A percentile compares a stretch with the other conserved stretches of the same genome.
These are phyloP conservation scores for Piprites chloris DNA, from an alignment of 2,113 vertebrate genomes.

Conservation along the genomic window DNA sequence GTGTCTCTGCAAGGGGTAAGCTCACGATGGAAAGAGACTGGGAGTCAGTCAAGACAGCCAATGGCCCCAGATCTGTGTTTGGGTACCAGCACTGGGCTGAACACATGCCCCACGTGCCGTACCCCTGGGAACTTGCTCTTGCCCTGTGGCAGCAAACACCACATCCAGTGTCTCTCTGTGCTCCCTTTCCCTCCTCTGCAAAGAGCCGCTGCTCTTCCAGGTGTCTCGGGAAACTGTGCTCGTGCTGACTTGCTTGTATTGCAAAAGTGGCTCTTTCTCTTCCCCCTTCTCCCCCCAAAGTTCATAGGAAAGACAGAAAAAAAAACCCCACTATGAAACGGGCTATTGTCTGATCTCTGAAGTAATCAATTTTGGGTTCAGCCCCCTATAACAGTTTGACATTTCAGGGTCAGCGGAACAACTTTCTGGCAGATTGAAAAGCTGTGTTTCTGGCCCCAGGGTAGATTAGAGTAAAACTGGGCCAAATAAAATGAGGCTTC, in stretches of 20 bases:
- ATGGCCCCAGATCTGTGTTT: neutral
- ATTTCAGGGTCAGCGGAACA: constrained; percentile 70
- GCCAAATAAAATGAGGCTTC: constrained; percentile 56
- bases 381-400: constrained; percentile 56
- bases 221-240: neutral
- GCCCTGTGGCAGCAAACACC: neutral
- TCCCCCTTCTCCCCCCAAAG: too few species aligned
- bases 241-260: neutral
- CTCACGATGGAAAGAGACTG: neutral
- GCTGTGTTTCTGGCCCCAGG: constrained; percentile 16
- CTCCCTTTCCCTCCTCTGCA: neutral
- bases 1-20: neutral
- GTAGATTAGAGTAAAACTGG: constrained; percentile 56
- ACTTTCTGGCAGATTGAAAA: constrained; percentile 67
- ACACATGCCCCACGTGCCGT: neutral
- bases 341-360: constrained; percentile 58
- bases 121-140: neutral
- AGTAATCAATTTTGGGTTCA: constrained; percentile 67
- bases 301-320: neutral
- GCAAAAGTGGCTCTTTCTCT: neutral
- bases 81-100: neutral
- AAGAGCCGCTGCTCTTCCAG: neutral
- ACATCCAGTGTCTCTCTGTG: accelerated
- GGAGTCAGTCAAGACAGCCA: neutral
- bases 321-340: neutral